phyloP scores from a whole-genome alignment of 2,888 invertebrate genomes.

The Trichogramma evanescens region DNA sequence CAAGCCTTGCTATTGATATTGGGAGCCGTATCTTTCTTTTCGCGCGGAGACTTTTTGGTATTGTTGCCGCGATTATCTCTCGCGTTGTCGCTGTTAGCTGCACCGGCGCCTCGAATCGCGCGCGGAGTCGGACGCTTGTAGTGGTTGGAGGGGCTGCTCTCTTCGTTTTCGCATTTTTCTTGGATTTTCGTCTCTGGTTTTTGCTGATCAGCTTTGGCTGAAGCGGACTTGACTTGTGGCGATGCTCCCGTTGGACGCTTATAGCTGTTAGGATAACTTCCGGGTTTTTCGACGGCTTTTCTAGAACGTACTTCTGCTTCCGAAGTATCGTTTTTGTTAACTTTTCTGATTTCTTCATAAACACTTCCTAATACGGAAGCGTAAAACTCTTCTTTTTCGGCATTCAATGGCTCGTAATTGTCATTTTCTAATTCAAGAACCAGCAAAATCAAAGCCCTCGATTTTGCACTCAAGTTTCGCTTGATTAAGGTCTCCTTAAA shows the following conservation, averaged over 20 bases:
- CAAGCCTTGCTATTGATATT: conserved; percentile 29
- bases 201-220: too few relatives aligned
- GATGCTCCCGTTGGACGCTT: too few relatives aligned
- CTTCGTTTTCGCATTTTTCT: too few relatives aligned
- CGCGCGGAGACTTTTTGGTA: conserved; percentile 22
- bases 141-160: too few relatives aligned
- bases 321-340: too few relatives aligned
- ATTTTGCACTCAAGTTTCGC: conserved; percentile 37
- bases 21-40: conserved; percentile 25
- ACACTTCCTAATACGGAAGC: too few relatives aligned
- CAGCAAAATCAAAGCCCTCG: conserved; percentile 44
- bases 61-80: conserved; percentile 7
- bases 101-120: conserved; percentile 36
- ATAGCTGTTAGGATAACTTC: too few relatives aligned
- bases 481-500: conserved; percentile 29
- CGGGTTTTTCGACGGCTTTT: too few relatives aligned
- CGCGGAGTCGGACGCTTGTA: conserved; percentile 20
- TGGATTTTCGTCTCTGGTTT: too few relatives aligned
- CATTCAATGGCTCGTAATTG: conserved; percentile 40
- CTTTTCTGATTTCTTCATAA: too few relatives aligned
- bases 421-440: conserved; percentile 44
- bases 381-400: conserved; percentile 33
- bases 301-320: too few relatives aligned
- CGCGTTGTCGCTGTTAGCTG: conserved; percentile 24
- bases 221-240: too few relatives aligned